phyloP scores from a whole-genome alignment of 23 tunicate genomes.

The Clavelina lepadiformis region DNA sequence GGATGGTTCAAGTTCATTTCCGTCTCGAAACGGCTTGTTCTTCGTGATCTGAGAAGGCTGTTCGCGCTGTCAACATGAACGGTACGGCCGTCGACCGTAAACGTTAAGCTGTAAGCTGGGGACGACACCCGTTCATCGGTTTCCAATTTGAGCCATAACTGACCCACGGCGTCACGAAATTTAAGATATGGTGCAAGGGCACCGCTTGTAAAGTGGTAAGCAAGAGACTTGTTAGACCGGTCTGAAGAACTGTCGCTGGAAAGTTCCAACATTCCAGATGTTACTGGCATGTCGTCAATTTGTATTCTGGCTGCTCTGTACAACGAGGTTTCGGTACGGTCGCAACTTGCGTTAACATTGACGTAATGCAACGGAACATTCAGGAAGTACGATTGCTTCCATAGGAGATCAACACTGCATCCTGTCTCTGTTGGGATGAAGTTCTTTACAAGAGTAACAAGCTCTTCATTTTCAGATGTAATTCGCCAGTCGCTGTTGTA shows the following conservation, averaged over 20 bases:
- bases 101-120: slow-evolving; percentile 13
- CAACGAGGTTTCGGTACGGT: background rate
- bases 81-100: slow-evolving; percentile 6
- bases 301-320: slow-evolving; percentile 14
- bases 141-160: slow-evolving; percentile 21
- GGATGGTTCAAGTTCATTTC: slow-evolving; percentile 29
- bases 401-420: slow-evolving; percentile 19
- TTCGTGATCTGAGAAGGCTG: background rate
- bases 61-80: slow-evolving; percentile 5
- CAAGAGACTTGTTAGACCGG: slow-evolving; percentile 4
- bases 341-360: background rate
- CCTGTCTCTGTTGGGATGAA: slow-evolving; percentile 14
- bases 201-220: slow-evolving; percentile 10
- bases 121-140: background rate
- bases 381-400: slow-evolving; percentile 42
- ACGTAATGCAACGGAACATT: slow-evolving; percentile 1
- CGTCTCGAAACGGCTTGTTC: background rate
- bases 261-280: slow-evolving; percentile 2
- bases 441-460: slow-evolving; percentile 34
- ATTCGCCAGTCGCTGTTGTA: slow-evolving; percentile 69
- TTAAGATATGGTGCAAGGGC: slow-evolving; percentile 9
- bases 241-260: background rate
- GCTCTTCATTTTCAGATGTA: slow-evolving; percentile 21
- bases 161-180: slow-evolving; percentile 9
- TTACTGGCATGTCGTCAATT: slow-evolving; percentile 42